Conservation (phyloP, 30 jellyfish, hydroid and myxozoan genomes). For the Pelagia noctiluca region DNA sequence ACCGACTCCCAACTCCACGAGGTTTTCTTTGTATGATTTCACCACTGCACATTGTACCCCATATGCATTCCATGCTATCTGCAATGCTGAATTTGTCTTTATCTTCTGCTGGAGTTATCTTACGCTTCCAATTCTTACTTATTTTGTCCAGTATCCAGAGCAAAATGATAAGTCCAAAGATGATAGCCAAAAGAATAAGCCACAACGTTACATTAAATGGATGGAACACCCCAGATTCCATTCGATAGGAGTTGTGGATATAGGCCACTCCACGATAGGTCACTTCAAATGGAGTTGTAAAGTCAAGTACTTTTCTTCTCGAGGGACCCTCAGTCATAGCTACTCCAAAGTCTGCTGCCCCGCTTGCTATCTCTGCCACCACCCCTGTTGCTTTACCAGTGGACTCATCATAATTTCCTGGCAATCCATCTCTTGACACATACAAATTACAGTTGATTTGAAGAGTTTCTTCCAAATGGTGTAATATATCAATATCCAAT, state of each 20-base stretch:
- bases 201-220: slow-evolving; percentile 16
- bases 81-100: not conserved
- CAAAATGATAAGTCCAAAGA: not conserved
- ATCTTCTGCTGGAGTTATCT: slow-evolving; percentile 5
- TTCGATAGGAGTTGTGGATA: not conserved
- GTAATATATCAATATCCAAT: slow-evolving; percentile 28
- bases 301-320: not conserved
- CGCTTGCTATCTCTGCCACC: not conserved
- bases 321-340: not conserved
- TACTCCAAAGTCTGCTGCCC: not conserved
- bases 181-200: not conserved
- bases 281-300: not conserved
- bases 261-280: not conserved
- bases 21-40: slow-evolving; percentile 41
- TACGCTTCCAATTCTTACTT: not conserved
- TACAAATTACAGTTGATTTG: not conserved
- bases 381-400: not conserved
- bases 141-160: slow-evolving; percentile 24
- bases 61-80: slow-evolving; percentile 39
- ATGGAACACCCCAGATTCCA: not conserved
- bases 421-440: slow-evolving; percentile 18
- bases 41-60: slow-evolving; percentile 46
- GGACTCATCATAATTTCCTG: not conserved
- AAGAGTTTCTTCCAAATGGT: not conserved
- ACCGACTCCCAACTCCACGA: slow-evolving; percentile 9